Evolutionary conservation across 2,113 vertebrate genomes (phyloP).

Genomic region (Papio anubis): DNA sequence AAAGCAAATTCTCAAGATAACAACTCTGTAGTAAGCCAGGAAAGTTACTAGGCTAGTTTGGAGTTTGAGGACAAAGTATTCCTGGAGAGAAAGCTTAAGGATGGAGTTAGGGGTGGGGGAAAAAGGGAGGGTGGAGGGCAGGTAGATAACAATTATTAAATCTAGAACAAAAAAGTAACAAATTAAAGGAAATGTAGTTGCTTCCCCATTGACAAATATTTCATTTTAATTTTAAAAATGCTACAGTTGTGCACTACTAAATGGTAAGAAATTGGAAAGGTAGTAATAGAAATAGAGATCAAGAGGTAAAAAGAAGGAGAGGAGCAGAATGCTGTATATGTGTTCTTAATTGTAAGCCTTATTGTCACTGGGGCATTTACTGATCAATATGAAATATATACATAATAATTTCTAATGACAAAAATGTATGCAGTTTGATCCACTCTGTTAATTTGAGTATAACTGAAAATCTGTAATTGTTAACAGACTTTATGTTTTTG

Average conservation of each 20-base stretch:
- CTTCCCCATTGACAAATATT: not conserved
- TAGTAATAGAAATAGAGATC: not conserved
- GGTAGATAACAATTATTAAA: not conserved
- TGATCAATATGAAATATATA: not conserved
- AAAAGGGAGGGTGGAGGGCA: rapidly evolving
- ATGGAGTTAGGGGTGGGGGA: too few species aligned
- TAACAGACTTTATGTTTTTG: not conserved
- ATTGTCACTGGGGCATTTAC: not conserved
- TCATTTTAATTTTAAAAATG: constrained; percentile 9
- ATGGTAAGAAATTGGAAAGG: not conserved
- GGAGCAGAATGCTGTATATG: not conserved
- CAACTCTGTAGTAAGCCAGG: not conserved
- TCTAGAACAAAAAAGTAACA: not conserved
- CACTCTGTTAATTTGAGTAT: not conserved
- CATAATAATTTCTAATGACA: not conserved
- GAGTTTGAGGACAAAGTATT: not conserved
- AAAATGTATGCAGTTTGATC: not conserved
- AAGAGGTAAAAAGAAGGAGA: not conserved
- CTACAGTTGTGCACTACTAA: not conserved
- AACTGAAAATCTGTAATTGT: not conserved
- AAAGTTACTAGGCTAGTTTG: not conserved
- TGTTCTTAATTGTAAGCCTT: not conserved
- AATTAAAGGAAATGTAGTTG: not conserved
- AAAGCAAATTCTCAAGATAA: not conserved
- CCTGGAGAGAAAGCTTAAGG: not conserved